A percentile compares a stretch with the other conserved stretches of the same genome.
phyloP scores from a whole-genome alignment of 2,113 vertebrate species.

The Edolisoma coerulescens region DNA sequence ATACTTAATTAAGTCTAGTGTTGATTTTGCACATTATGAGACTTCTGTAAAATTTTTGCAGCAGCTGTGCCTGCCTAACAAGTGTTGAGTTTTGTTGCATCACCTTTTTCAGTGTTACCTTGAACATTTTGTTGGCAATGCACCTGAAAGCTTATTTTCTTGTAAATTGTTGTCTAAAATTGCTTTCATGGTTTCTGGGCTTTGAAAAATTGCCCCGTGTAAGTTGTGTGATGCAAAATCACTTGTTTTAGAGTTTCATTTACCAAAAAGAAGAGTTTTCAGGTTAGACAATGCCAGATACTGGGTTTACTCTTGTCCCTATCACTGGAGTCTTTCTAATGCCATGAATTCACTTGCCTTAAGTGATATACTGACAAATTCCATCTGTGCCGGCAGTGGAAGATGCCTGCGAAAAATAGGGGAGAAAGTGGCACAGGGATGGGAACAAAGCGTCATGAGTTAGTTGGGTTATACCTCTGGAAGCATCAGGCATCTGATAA shows the following conservation, averaged over 20 bases:
- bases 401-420: neutral
- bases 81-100: neutral
- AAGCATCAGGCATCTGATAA: neutral
- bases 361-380: neutral
- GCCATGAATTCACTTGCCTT: rapidly evolving
- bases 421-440: neutral
- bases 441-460: rapidly evolving
- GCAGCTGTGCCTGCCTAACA: neutral
- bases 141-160: neutral
- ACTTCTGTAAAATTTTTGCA: neutral
- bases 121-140: neutral
- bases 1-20: neutral
- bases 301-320: neutral
- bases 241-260: neutral
- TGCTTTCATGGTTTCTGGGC: neutral
- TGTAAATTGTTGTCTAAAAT: neutral
- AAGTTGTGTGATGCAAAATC: neutral
- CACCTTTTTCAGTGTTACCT: neutral
- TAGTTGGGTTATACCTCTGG: neutral
- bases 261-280: neutral
- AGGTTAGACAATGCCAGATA: neutral
- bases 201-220: neutral
- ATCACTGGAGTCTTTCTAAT: neutral
- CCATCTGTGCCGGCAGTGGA: neutral
- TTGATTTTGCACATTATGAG: neutral